Evolutionary conservation across 1,140 invertebrate genomes (phyloP), one percentile per base, ranked within the genome.

Genomic region (Diabrotica virgifera): DNA sequence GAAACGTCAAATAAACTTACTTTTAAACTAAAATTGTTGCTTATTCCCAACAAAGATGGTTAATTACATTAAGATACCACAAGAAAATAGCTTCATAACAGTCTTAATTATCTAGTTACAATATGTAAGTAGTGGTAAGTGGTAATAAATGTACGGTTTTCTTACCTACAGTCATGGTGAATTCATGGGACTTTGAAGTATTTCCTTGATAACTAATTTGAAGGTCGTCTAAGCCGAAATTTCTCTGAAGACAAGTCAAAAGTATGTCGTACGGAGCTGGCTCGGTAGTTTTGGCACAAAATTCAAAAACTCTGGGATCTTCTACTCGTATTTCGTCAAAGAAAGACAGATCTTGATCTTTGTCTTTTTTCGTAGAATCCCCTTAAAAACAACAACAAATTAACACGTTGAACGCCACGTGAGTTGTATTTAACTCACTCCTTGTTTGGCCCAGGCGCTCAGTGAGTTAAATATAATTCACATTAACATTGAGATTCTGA

Each of bases 321-420:
- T 94, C 93, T 38, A 98, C 93, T 64, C 88, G 86, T 65, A 98
- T 93, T 76, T 94, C 90, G 82, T 98, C 94, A 79, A 98, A 98
- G 74, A 95, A 96, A 84, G 86, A 85, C 62, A 90, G 79, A 79
- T 89, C 87, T 13, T 85, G 82, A 62, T 88, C 84, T 52, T 71
- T 72, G 36, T 72, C 71, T 69, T 81, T 80, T 61, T 79, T 78
- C 35, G 82, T 77, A 66, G 82, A 82, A 7, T 68, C 66, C n/a
- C 70, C 70, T 70, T 36, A 63, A 65, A 70, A 24, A 24, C 24
- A 24, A 24, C 24, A 24, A 24, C n/a, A n/a, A n/a, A n/a, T n/a
- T n/a, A n/a, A n/a, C n/a, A n/a, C n/a, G n/a, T n/a, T n/a, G n/a
- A n/a, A n/a, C n/a, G n/a, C n/a, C n/a, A n/a, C n/a, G n/a, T n/a